Evolutionary conservation across 2,797 vertebrate species (phyloP).

Genomic region (Rousettus madagascariensis): DNA sequence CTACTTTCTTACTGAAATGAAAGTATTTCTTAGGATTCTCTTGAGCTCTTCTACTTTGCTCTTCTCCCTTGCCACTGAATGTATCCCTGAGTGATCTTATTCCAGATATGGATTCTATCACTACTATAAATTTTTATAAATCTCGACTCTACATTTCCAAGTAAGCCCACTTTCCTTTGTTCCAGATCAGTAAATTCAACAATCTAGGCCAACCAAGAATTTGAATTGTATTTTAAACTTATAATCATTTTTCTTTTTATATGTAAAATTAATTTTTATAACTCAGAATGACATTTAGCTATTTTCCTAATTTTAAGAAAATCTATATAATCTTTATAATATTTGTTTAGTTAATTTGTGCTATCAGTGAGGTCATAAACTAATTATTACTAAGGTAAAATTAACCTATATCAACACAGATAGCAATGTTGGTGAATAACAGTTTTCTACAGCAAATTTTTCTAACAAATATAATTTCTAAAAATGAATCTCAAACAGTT

Average conservation of each 20-base stretch:
- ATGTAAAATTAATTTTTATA: constrained; percentile 14
- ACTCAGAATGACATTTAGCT: background rate
- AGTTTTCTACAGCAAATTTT: background rate
- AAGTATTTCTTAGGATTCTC: background rate
- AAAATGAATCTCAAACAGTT: background rate
- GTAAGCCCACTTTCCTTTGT: background rate
- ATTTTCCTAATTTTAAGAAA: constrained; percentile 22
- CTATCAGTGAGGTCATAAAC: background rate
- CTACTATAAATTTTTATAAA: background rate
- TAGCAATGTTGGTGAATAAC: background rate
- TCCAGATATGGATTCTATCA: background rate
- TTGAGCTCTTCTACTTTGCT: background rate
- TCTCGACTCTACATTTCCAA: background rate
- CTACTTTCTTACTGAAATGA: background rate
- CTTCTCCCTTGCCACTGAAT: background rate
- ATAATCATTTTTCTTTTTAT: background rate
- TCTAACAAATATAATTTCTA: background rate
- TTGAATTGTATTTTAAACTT: constrained; percentile 12
- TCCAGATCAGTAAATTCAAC: background rate
- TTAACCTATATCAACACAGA: background rate
- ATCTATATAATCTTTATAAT: background rate
- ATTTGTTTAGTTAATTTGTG: background rate
- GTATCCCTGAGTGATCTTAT: background rate
- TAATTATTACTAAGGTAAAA: background rate
- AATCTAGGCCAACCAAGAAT: background rate